phyloP scores from a whole-genome alignment of 2,113 vertebrate species.

The Solea solea region DNA sequence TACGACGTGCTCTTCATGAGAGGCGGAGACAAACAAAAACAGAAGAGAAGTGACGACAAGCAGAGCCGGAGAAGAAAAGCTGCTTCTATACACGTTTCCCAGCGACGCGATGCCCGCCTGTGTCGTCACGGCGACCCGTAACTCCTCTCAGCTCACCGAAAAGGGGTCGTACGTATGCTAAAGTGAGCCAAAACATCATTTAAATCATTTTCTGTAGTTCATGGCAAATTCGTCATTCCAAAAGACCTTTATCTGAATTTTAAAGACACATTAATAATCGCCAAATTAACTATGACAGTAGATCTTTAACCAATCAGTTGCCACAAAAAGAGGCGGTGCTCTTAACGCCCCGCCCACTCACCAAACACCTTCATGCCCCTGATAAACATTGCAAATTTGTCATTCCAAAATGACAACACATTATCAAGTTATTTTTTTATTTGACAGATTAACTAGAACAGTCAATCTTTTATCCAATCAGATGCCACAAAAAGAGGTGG shows the following conservation, averaged over 20 bases:
- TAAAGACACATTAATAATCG: not conserved
- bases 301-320: too few relatives aligned
- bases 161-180: not conserved
- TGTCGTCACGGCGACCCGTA: not conserved
- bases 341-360: too few relatives aligned
- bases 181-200: slow-evolving; percentile 8
- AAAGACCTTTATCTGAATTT: not conserved
- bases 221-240: too few relatives aligned
- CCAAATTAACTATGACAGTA: not conserved
- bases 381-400: too few relatives aligned
- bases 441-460: too few relatives aligned
- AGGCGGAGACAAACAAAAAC: slow-evolving; percentile 35
- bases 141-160: not conserved
- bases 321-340: too few relatives aligned
- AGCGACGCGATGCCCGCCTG: not conserved
- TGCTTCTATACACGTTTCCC: not conserved
- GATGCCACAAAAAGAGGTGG: too few relatives aligned
- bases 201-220: too few relatives aligned
- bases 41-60: slow-evolving; percentile 28
- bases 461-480: too few relatives aligned
- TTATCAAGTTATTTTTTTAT: too few relatives aligned
- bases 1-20: slow-evolving; percentile 50
- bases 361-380: too few relatives aligned
- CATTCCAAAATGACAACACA: too few relatives aligned
- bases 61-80: slow-evolving; percentile 16